A percentile compares a stretch with the other conserved stretches of the same genome.
Conservation (phyloP, 37 sponge, comb jelly and placozoan genomes). For the Haliclona indistincta region DNA sequence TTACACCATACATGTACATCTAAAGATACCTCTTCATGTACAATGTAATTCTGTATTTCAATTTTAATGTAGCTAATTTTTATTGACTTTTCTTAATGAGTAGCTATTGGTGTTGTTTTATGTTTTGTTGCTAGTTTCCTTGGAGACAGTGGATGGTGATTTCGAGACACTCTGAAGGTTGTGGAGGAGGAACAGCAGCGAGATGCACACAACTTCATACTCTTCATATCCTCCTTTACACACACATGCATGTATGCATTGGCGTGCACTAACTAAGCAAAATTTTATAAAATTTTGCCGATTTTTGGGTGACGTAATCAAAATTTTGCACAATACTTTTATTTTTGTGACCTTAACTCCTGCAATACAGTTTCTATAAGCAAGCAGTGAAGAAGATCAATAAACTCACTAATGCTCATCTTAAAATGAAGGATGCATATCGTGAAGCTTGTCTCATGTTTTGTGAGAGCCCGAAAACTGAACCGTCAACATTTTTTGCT, state of each 20-base stretch:
- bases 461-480: constrained; percentile 66
- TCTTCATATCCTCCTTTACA: constrained; percentile 79
- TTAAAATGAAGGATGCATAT: constrained; percentile 86
- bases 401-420: constrained; percentile 37
- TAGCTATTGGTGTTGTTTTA: neutral
- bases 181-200: constrained; percentile 50
- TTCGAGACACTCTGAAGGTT: constrained; percentile 45
- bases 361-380: constrained; percentile 60
- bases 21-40: no score
- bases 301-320: no score
- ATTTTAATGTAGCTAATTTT: no score
- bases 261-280: no score
- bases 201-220: constrained; percentile 69
- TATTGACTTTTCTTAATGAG: neutral
- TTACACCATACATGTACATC: no score
- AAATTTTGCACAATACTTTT: no score
- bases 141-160: constrained; percentile 65
- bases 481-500: constrained; percentile 77
- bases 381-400: constrained; percentile 67
- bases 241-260: constrained; percentile 1
- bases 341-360: no score
- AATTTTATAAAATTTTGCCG: no score
- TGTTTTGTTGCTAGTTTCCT: constrained; percentile 47
- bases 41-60: no score
- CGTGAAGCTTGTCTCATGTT: constrained; percentile 78